Evolutionary conservation across 2,797 vertebrate species (phyloP), one percentile per base, ranked within the genome.

Genomic region (Tapera naevia): DNA sequence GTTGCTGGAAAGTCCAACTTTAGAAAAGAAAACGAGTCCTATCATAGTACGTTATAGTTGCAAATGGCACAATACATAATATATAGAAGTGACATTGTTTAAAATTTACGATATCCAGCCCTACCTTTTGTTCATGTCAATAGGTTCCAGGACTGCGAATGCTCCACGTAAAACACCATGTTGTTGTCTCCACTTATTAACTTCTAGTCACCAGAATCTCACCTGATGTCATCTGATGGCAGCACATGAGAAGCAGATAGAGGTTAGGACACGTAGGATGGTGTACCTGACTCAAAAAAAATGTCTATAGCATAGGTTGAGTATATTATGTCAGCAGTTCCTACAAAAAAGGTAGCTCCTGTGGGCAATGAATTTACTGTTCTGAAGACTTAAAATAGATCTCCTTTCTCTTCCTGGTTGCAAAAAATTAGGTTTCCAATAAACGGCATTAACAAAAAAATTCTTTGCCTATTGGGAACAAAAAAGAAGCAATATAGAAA

Each of bases 401-500:
- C 1, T 24, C 1, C 69, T 70, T 66, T 24, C 23, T 41, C 15
- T 64, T 46, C 6, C 9, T 46, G 24, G 4, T 11, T 56, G 2
- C 1, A 22, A n/a, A 43, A 57, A 23, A 30, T n/a, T 1, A 19
- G 1, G 1, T 35, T 85, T 72, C 8, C 2, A 65, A 24, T 27
- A 65, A 88, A 27, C 9, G 7, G 1, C 2, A 0, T 21, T 78
- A 46, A 62, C 2, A 50, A 64, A n/a, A 32, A 37, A 58, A 46
- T 3, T 56, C 24, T 53, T 39, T 61, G 2, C 1, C 2, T 41
- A 0, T 2, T 25, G 5, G 39, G 17, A 18, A 46, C 4, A 21
- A 28, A 76, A 86, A 86, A 56, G 48, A 21, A 53, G 7, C 11
- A 60, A 5, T 35, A 75, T 18, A 89, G 48, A 51, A 61, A 56